Conservation (phyloP, 2,888 invertebrate genomes). For the Branchinecta sandiegonensis region DNA sequence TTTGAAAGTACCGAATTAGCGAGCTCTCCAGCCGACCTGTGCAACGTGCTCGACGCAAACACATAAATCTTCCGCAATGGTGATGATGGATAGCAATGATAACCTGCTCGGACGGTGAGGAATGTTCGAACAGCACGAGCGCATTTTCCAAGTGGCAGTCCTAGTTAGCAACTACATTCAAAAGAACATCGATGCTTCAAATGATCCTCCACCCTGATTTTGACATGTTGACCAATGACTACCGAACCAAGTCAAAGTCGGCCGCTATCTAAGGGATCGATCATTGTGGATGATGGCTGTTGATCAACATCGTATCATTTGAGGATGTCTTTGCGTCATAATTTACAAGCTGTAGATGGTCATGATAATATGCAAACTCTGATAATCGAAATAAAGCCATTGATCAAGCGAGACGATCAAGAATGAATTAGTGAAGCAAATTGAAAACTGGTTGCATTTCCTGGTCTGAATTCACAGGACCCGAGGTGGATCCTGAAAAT, state of each 20-base stretch:
- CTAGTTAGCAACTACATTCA: constrained; percentile 2
- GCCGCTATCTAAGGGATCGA: no score
- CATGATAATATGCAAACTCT: no score
- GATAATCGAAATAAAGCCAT: no score
- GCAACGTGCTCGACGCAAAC: neutral
- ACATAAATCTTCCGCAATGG: constrained; percentile 14
- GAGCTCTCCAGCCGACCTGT: neutral
- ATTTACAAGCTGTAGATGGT: no score
- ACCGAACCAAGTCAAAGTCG: neutral
- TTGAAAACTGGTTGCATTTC: no score
- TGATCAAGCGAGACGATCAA: no score
- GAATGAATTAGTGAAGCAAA: no score
- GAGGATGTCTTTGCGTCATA: no score
- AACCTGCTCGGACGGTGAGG: neutral
- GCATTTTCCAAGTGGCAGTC: neutral
- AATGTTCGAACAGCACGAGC: constrained; percentile 14
- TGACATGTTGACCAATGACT: constrained; percentile 9
- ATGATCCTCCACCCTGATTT: constrained; percentile 14
- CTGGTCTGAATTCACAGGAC: no score
- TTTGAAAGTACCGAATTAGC: neutral
- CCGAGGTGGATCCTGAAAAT: no score
- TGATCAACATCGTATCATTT: no score
- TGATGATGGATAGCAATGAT: constrained; percentile 9
- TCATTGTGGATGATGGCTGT: no score
- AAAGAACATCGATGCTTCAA: neutral